Evolutionary conservation across 2,797 vertebrate genomes (phyloP).

Genomic region (Malurus splendens): DNA sequence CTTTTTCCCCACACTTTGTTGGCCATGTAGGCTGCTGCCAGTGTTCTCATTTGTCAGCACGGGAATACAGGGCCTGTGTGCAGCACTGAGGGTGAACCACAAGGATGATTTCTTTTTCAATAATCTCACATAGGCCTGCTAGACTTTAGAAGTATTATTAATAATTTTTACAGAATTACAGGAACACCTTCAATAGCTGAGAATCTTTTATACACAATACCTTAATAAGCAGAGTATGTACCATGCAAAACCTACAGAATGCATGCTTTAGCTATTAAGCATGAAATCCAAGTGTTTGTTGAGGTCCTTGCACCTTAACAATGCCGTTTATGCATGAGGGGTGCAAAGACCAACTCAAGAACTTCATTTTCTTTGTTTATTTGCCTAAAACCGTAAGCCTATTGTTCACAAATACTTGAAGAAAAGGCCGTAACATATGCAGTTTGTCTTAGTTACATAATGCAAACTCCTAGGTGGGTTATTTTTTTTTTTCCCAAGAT

Average conservation of each 20-base stretch:
- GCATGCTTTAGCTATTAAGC: conserved; percentile 54
- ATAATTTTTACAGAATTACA: conserved; percentile 25
- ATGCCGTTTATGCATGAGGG: conserved; percentile 65
- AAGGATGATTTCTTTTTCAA: neutral
- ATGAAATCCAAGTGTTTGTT: conserved; percentile 55
- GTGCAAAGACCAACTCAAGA: conserved; percentile 50
- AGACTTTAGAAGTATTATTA: conserved; percentile 30
- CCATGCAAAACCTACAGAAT: conserved; percentile 9
- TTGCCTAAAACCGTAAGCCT: conserved; percentile 40
- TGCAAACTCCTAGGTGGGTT: neutral
- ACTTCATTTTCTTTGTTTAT: conserved; percentile 18
- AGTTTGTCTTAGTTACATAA: conserved; percentile 15
- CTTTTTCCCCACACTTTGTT: neutral
- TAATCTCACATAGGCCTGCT: conserved; percentile 26
- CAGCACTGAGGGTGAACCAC: conserved; percentile 1
- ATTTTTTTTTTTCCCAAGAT: neutral
- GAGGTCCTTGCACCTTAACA: conserved; percentile 58
- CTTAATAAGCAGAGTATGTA: conserved; percentile 20
- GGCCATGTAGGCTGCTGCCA: conserved; percentile 32
- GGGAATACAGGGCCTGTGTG: neutral
- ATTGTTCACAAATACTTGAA: neutral
- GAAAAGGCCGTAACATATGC: neutral
- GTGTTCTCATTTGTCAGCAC: conserved; percentile 5
- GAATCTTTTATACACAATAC: conserved; percentile 27
- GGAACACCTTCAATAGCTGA: neutral